Base-by-base conservation (phyloP, 2,888 invertebrate species). In the Gymnoscelis rufifasciata region DNA sequence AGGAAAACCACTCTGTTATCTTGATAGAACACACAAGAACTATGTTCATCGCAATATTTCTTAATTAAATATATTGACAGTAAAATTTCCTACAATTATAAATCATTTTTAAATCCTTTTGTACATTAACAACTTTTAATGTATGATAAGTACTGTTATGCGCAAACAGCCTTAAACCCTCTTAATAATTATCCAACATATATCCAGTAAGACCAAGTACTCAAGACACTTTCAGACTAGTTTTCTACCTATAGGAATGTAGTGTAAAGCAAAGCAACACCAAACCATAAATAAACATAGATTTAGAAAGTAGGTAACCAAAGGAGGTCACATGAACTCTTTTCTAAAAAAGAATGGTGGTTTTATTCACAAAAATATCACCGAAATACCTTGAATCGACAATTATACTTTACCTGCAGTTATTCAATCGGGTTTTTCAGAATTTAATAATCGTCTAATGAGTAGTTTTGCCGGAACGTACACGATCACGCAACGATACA, bases 271-370 rank as follows among this genome's bases (percentile, higher is more conserved):
- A 28, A 28, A 7, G 27, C 23, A 27, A 36, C 7, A 29, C 33
- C 33, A 14, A 15, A 19, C 35, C 38, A 30, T 43, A 43, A 36
- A 36, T 46, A 48, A 48, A 38, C 40, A 44, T 39, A 39, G 28
- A 12, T 41, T 49, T 49, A 49, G 49, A 51, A 51, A 46, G 45
- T 51, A 19, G 30, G 24, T 19, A 33, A 27, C 19, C 11, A 40
- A 47, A 47, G 37, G 43, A 47, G 43, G 46, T 43, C 42, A 43
- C 10, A 13, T 30, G 15, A 8, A 7, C 13, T 6, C n/a, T 38
- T 49, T 49, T 49, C 44, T 33, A 33, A 29, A 13, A 19, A 15
- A n/a, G 8, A 15, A 10, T 15, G 19, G 7, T 26, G 7, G 8
- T 26, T 26, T 6, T 8, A 26, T 19, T 5, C 19, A 3, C 19